A percentile compares a stretch with the other conserved stretches of the same genome.
Conservation (phyloP, 2,888 invertebrate species). For the Endomychus coccineus region DNA sequence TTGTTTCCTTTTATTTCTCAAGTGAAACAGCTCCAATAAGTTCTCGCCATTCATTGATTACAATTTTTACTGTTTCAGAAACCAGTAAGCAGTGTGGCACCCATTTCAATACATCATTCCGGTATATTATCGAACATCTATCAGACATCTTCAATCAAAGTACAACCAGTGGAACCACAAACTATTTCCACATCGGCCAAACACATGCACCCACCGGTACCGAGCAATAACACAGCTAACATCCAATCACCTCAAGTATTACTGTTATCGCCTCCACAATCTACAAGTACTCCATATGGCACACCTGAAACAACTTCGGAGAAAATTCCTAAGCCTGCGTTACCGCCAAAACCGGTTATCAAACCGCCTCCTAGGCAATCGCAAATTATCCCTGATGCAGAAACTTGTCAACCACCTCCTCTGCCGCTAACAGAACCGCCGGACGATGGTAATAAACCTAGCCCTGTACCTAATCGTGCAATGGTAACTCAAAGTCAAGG, state of each 20-base stretch:
- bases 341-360: conserved; percentile 76
- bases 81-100: conserved; percentile 81
- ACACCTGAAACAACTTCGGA: conserved; percentile 49
- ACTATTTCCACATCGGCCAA: conserved; percentile 50
- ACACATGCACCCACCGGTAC: conserved; percentile 27
- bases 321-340: conserved; percentile 63
- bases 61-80: conserved; percentile 56
- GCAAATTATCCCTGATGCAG: conserved; percentile 26
- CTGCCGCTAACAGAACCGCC: conserved; percentile 39
- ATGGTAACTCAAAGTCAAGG: conserved; percentile 4
- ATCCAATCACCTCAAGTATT: conserved; percentile 29
- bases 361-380: conserved; percentile 52
- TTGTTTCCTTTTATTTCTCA: background rate
- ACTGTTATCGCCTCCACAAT: conserved; percentile 52
- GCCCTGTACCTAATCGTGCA: conserved; percentile 6
- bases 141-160: conserved; percentile 74
- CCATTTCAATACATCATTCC: conserved; percentile 62
- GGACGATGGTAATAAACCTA: conserved; percentile 33
- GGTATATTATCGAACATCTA: conserved; percentile 69
- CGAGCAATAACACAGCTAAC: conserved; percentile 20
- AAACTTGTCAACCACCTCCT: conserved; percentile 45
- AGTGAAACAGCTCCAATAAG: background rate
- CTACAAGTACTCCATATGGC: conserved; percentile 52
- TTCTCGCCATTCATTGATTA: no score
- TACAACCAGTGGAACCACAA: conserved; percentile 73